Evolutionary conservation across 2,797 vertebrate species (phyloP), one percentile per base, ranked within the genome.

Genomic region (Bradypodion ventrale): DNA sequence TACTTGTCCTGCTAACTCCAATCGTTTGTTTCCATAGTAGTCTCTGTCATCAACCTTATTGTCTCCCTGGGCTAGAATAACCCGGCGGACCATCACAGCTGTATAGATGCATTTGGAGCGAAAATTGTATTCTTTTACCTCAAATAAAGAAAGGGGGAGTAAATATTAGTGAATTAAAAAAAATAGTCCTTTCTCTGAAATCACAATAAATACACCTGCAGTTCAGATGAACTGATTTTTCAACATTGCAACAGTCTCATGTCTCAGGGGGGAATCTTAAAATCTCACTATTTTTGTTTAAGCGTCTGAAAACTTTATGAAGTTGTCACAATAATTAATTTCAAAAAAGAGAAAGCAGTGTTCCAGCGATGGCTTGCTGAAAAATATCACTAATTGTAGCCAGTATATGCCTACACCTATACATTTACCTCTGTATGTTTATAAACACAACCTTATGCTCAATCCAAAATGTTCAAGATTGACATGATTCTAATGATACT

Each of bases 101-200:
- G 98, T 97, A 93, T 99, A 99, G 91, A 99, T 97, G 86, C 99
- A 99, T 91, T 99, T 99, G 0, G 98, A 97, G 90, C 98, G 95
- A 90, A 99, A 99, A 94, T 99, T 98, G 94, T 99, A 99, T 91
- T 99, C 98, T 90, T 99, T 99, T 25, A 99, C 99, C 98, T 99
- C 78, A 25, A 85, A 92, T 78, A 44, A 42, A 89, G 78, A 52
- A 76, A 88, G 83, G 13, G 23, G 0, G 25, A 42, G 80, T n/a
- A 63, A 2, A 62, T 80, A 85, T 23, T 44, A 68, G 15, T 10
- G 4, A 23, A 27, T n/a, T n/a, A 32, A 79, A 42, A 35, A 83
- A 19, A 13, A 1, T 78, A 69, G 63, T 1, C 75, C 2, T 85
- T 46, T 80, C 7, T 66, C 25, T 1, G 21, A 21, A 9, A 69